Conservation (phyloP, 1,140 invertebrate genomes). For the Procambarus virginalis region DNA sequence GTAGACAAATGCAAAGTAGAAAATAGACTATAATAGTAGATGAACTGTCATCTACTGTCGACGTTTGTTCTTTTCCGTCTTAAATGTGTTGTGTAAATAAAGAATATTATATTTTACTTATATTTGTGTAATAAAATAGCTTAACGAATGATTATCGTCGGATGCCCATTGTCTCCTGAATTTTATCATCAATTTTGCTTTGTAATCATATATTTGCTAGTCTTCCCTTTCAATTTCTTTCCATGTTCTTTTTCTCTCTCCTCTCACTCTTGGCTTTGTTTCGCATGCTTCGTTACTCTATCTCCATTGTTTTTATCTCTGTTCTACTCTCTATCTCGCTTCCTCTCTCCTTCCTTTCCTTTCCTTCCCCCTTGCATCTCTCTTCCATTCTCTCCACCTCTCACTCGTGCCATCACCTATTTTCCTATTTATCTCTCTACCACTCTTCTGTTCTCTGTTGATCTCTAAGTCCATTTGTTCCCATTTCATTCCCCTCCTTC, state of each 20-base stretch:
- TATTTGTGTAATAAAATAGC: too few relatives aligned
- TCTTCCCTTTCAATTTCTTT: neutral
- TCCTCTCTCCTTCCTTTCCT: neutral
- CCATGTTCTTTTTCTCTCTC: neutral
- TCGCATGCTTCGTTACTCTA: neutral
- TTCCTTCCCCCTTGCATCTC: neutral
- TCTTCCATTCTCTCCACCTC: neutral
- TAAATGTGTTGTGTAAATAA: too few relatives aligned
- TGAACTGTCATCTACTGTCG: too few relatives aligned
- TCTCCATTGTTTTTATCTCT: neutral
- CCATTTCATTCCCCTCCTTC: neutral
- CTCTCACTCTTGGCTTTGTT: neutral
- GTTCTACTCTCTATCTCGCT: neutral
- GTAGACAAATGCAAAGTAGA: too few relatives aligned
- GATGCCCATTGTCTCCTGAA: too few relatives aligned
- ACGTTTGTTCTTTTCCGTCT: too few relatives aligned
- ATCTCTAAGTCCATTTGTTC: neutral
- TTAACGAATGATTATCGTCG: too few relatives aligned
- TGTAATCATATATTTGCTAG: neutral
- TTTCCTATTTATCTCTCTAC: neutral
- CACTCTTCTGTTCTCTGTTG: neutral
- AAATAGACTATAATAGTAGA: too few relatives aligned
- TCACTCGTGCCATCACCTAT: neutral
- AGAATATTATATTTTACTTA: too few relatives aligned
- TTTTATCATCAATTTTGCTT: too few relatives aligned